These are phyloP conservation scores for Helicoverpa armigera DNA, from an alignment of 1,140 invertebrate genomes.

Conservation along the genomic window DNA sequence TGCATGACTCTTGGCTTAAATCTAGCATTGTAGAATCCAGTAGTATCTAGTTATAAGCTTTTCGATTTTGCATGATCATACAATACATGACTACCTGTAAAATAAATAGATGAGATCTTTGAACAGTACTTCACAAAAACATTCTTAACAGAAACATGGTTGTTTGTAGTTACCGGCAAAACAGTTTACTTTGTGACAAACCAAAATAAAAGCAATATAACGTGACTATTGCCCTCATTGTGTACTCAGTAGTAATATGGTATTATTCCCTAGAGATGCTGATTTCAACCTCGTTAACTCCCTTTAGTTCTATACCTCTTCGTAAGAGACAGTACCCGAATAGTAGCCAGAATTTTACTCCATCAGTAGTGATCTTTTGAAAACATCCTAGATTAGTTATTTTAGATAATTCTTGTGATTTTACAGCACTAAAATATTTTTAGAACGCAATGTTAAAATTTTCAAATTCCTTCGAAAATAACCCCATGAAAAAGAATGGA, in stretches of 20 bases:
- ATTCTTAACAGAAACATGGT: not conserved
- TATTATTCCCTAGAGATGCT: not conserved
- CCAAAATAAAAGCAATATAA: not conserved
- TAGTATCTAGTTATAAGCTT: no score
- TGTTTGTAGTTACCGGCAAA: not conserved
- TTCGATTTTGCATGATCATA: no score
- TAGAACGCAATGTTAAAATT: no score
- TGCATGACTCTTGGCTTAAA: no score
- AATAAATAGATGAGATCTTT: no score
- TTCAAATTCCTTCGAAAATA: no score
- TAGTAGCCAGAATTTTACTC: not conserved
- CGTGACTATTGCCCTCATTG: constrained; percentile 1
- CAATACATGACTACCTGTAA: no score
- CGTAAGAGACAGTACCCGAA: not conserved
- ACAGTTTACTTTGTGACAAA: not conserved
- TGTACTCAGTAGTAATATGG: constrained; percentile 9
- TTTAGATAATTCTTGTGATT: no score
- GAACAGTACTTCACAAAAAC: not conserved
- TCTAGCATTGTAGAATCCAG: no score
- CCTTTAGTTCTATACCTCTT: not conserved
- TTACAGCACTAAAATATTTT: not conserved
- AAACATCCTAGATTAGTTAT: not conserved
- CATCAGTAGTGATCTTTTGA: not conserved
- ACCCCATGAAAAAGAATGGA: not conserved
- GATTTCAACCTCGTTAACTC: not conserved